Evolutionary conservation across 2,888 invertebrate genomes (phyloP).

Genomic region (Oscheius sp.): DNA sequence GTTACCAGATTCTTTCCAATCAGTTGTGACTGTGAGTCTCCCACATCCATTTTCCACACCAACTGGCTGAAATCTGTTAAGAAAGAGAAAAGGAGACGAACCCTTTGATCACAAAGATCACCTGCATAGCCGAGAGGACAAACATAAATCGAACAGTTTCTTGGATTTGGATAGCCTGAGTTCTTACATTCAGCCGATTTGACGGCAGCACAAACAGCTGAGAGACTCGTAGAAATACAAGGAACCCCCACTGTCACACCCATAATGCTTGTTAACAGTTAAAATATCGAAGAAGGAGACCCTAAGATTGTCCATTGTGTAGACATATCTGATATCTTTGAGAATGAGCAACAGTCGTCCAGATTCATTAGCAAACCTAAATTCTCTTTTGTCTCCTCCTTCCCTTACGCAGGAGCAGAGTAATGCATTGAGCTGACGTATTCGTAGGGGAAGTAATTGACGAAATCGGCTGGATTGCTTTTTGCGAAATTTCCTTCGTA

Average conservation of each 20-base stretch:
- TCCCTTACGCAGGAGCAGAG: slow-evolving; percentile 20
- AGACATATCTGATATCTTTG: slow-evolving; percentile 45
- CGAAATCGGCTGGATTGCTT: slow-evolving; percentile 4
- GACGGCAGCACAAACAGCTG: slow-evolving; percentile 39
- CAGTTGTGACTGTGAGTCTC: slow-evolving; percentile 36
- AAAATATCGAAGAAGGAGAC: slow-evolving; percentile 58
- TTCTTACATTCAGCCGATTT: slow-evolving; percentile 54
- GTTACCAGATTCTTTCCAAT: slow-evolving; percentile 35
- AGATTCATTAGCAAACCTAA: neutral
- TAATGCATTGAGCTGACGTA: slow-evolving; percentile 27
- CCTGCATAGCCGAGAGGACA: slow-evolving; percentile 65
- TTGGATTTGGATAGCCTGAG: slow-evolving; percentile 58
- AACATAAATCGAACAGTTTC: slow-evolving; percentile 56
- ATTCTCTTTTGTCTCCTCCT: slow-evolving; percentile 32
- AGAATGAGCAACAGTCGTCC: slow-evolving; percentile 35
- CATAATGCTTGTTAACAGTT: slow-evolving; percentile 64
- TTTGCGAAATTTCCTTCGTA: slow-evolving; percentile 30
- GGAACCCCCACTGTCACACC: slow-evolving; percentile 46
- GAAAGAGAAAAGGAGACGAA: slow-evolving; percentile 3
- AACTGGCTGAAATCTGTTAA: slow-evolving; percentile 4
- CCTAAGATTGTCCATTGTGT: slow-evolving; percentile 54
- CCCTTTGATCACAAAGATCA: slow-evolving; percentile 42
- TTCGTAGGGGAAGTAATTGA: slow-evolving; percentile 37
- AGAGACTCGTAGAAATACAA: too few relatives aligned
- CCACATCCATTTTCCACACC: slow-evolving; percentile 51